Base-by-base conservation (phyloP, 2,113 vertebrate genomes). In the Taurulus bubalis region DNA sequence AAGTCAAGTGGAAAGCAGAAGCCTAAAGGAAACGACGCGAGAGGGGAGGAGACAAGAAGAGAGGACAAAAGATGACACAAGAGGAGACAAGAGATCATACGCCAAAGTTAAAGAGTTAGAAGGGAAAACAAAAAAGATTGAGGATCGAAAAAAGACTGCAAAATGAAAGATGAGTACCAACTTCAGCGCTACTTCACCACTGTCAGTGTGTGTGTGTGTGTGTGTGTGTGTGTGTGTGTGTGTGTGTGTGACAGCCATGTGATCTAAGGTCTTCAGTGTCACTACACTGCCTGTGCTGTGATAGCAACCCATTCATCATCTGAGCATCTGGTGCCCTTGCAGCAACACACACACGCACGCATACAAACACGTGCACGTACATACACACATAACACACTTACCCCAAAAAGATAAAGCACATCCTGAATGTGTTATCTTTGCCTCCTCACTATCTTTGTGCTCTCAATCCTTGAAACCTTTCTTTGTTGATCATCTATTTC, bases 231-330 rank as follows among this genome's bases (percentile, higher is more conserved):
- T 76, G 65, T 58, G 15, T 65, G 68, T 77, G 6, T 38, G 42
- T 65, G 47, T 83, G 86, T 68, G 16, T 18, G 16, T 77, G 87
- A 83, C 79, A 85, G 75, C 70, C 82, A 87, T 87, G 89, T 90
- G 92, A 93, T 91, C 85, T 90, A 84, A 91, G 89, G 91, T 91
- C 88, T 91, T 92, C 74, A 68, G 89, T 93, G 91, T 91, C 92
- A 91, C 85, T 89, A 85, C 80, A 71, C 85, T 91, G 90, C 89
- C 91, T 74, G 65, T 78, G 85, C 86, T 86, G 91, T 89, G 91
- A 93, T 87, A 88, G 86, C 86, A 88, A 72, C 78, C 71, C 86
- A 90, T 92, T 92, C 86, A 93, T 93, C 91, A 92, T 85, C 68
- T 32, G 51, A 88, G 77, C 90, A 93, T 91, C 90, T 90, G 90